These are phyloP conservation scores for Zygaena filipendulae DNA, from an alignment of 2,888 invertebrate species.

Conservation along the genomic window DNA sequence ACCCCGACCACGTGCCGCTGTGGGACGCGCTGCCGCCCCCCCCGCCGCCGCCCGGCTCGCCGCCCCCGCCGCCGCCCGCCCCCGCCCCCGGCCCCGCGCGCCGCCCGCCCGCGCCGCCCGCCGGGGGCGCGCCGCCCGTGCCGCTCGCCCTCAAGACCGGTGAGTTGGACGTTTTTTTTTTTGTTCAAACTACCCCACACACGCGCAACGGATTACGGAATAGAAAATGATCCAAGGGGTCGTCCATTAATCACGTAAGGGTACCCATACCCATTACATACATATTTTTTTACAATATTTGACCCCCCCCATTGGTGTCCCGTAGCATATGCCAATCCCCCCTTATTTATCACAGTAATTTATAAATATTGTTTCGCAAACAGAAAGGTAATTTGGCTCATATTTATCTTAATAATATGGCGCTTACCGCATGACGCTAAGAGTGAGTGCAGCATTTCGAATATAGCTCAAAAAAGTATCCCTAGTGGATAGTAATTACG, in stretches of 20 bases:
- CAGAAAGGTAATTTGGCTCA: too few species aligned
- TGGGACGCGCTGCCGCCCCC: slow-evolving; percentile 64
- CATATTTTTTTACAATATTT: background rate
- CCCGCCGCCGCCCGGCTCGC: slow-evolving; percentile 52
- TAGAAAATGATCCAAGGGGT: background rate
- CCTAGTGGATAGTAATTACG: too few species aligned
- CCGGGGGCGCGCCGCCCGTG: slow-evolving; percentile 12
- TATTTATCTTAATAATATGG: too few species aligned
- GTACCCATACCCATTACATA: too few species aligned
- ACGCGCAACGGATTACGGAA: background rate
- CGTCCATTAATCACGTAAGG: too few species aligned
- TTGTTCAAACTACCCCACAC: background rate
- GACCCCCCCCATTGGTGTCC: too few species aligned
- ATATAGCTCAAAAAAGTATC: too few species aligned
- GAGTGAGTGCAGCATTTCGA: too few species aligned
- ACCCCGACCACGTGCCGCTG: slow-evolving; percentile 57
- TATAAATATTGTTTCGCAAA: too few species aligned
- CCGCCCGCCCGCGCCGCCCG: slow-evolving; percentile 10
- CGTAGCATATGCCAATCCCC: too few species aligned
- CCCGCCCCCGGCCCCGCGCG: slow-evolving; percentile 17
- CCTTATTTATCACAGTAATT: too few species aligned
- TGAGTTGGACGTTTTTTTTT: slow-evolving; percentile 14
- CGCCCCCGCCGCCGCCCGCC: slow-evolving; percentile 18
- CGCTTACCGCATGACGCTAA: too few species aligned
- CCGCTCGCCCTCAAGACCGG: slow-evolving; percentile 21